A percentile compares a stretch with the other conserved stretches of the same genome.
These are phyloP conservation scores for Henicopernis longicauda DNA, from an alignment of 2,113 vertebrate species.

Conservation along the genomic window DNA sequence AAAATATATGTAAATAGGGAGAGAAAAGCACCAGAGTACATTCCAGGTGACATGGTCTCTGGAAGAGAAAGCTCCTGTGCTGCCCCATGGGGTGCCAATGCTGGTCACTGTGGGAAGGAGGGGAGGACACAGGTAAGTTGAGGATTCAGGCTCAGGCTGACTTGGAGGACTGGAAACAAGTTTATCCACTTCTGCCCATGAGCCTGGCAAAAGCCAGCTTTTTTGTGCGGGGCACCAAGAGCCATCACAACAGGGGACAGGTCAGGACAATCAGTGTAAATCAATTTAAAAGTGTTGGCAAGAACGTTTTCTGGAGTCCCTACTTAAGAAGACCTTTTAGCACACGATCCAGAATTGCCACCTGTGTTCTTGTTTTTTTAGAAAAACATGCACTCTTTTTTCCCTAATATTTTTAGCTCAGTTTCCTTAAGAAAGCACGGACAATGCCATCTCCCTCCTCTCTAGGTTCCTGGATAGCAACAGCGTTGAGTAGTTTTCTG, in stretches of 20 bases:
- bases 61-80: neutral
- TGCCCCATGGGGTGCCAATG: neutral
- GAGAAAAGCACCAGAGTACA: neutral
- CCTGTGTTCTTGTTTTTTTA: neutral
- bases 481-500: conserved; percentile 10
- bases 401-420: neutral
- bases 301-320: neutral
- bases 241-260: neutral
- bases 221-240: neutral
- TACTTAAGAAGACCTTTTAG: neutral
- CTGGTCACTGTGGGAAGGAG: neutral
- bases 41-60: neutral
- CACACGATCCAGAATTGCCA: neutral
- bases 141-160: neutral
- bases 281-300: neutral
- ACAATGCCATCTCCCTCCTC: neutral
- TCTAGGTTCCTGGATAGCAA: conserved; percentile 42
- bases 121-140: neutral
- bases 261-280: neutral
- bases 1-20: neutral
- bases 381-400: neutral
- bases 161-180: neutral
- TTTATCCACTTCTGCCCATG: neutral
- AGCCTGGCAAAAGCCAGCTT: neutral
- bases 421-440: neutral